These are phyloP conservation scores for Hylyphantes graminicola DNA, from an alignment of 1,140 invertebrate genomes.

Conservation along the genomic window DNA sequence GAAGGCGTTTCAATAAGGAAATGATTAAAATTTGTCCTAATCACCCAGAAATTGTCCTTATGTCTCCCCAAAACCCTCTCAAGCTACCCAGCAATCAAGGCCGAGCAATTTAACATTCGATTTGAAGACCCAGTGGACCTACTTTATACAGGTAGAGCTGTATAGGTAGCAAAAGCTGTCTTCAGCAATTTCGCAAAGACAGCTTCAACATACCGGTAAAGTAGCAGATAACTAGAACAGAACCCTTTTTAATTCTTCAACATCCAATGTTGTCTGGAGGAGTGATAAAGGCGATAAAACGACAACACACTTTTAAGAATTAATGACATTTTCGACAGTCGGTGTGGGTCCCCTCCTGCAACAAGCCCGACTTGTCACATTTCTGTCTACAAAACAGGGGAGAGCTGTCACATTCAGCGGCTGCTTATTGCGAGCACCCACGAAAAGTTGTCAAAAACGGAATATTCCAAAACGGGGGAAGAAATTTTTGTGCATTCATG, in stretches of 20 bases:
- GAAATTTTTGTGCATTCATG: neutral
- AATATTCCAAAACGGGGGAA: slow-evolving; percentile 23
- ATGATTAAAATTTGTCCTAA: too few species aligned
- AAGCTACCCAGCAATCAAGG: too few species aligned
- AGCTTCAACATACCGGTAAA: too few species aligned
- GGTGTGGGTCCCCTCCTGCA: slow-evolving; percentile 15
- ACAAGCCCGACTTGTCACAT: slow-evolving; percentile 23
- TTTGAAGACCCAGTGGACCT: too few species aligned
- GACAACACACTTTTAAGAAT: slow-evolving; percentile 52
- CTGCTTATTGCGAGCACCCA: slow-evolving; percentile 9
- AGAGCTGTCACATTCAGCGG: neutral
- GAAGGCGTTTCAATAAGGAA: too few species aligned
- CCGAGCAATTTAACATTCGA: too few species aligned
- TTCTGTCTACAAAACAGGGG: neutral
- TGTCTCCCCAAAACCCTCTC: too few species aligned
- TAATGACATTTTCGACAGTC: slow-evolving; percentile 56
- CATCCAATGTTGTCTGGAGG: slow-evolving; percentile 21
- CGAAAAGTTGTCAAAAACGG: slow-evolving; percentile 40
- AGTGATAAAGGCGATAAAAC: slow-evolving; percentile 10
- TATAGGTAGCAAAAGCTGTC: too few species aligned
- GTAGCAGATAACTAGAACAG: too few species aligned
- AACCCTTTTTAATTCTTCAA: neutral
- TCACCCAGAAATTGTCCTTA: too few species aligned
- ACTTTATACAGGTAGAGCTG: too few species aligned
- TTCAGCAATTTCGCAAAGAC: too few species aligned